phyloP scores from a whole-genome alignment of 2,888 invertebrate genomes.

The Dicyrtoma fusca region DNA sequence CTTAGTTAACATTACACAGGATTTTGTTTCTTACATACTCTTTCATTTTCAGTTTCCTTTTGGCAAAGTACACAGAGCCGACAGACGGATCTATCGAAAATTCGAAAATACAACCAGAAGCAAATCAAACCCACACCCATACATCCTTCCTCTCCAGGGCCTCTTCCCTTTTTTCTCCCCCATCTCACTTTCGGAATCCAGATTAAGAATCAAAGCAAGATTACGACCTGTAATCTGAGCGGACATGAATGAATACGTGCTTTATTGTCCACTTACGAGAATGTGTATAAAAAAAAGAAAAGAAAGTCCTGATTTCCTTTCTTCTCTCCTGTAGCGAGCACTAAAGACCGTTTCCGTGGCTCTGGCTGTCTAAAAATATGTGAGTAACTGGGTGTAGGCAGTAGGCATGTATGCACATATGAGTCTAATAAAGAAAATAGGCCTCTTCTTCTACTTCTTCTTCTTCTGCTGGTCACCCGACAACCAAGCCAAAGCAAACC shows the following conservation, averaged over 20 bases:
- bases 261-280: slow-evolving; percentile 19
- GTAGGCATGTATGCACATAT: neutral
- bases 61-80: no score
- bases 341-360: no score
- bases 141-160: no score
- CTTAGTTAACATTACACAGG: no score
- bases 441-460: neutral
- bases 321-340: neutral
- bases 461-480: slow-evolving; percentile 4
- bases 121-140: no score
- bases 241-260: slow-evolving; percentile 33
- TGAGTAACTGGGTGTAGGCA: neutral
- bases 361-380: no score
- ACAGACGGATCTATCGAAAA: no score
- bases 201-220: slow-evolving; percentile 4
- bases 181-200: neutral
- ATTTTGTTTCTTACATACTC: no score
- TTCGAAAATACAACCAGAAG: no score
- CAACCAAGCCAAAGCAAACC: neutral
- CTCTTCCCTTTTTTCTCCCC: neutral
- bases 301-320: slow-evolving; percentile 7
- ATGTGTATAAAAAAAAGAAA: neutral
- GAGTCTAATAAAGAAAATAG: neutral
- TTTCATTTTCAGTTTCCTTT: no score
- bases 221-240: slow-evolving; percentile 28